Percentiles rank a stretch among this genome's conserved stretches.
These are phyloP conservation scores for Disparrhopalites patrizii DNA, from an alignment of 2,888 invertebrate species.

Conservation along the genomic window DNA sequence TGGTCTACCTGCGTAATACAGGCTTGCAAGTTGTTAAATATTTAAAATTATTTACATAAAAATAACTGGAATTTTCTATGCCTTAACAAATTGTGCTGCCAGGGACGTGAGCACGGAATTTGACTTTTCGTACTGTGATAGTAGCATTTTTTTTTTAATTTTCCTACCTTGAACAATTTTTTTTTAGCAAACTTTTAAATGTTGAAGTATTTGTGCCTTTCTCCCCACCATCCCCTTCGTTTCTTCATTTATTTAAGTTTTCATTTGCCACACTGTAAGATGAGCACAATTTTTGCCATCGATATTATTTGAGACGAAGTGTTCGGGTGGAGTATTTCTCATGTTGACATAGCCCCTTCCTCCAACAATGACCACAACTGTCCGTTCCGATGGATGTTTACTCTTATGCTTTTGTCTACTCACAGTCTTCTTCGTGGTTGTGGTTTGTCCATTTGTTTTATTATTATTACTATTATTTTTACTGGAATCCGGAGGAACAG, in stretches of 20 bases:
- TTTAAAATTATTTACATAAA: no score
- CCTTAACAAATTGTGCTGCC: no score
- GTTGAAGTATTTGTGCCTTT: neutral
- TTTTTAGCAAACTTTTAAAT: no score
- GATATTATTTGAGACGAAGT: conserved; percentile 67
- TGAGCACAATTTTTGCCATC: conserved; percentile 67
- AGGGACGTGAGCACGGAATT: no score
- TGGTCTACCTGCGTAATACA: no score
- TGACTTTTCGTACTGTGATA: no score
- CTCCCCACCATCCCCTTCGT: neutral
- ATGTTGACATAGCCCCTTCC: conserved; percentile 84
- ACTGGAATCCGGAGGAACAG: conserved; percentile 20
- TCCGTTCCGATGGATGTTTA: conserved; percentile 54
- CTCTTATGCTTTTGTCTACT: conserved; percentile 12
- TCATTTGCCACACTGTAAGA: conserved; percentile 85
- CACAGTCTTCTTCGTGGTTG: conserved; percentile 22
- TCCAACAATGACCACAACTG: conserved; percentile 79
- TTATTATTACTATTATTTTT: neutral
- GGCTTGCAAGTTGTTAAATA: no score
- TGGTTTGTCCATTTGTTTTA: conserved; percentile 11
- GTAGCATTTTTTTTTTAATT: no score
- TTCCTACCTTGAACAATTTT: no score
- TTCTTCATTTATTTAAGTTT: conserved; percentile 51
- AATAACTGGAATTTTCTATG: no score
- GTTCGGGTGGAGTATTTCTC: conserved; percentile 60